These are phyloP conservation scores for Drosophila oshimai DNA, from an alignment of 1,140 invertebrate species.

Conservation along the genomic window DNA sequence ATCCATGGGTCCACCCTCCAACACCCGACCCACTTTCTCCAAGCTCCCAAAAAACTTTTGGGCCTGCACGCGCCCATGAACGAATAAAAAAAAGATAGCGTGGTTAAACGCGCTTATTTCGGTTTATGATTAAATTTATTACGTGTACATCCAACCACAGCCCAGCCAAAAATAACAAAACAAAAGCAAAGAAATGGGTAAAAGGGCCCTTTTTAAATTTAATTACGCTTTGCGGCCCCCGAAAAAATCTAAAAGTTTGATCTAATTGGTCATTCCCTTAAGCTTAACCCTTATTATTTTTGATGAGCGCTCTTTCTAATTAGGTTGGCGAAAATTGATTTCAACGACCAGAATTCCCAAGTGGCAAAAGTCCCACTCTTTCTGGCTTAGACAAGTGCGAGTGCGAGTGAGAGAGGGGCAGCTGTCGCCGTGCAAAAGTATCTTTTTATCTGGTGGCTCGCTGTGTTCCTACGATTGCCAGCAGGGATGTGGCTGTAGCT, in stretches of 20 bases:
- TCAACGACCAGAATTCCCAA: slow-evolving; percentile 2
- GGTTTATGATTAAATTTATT: slow-evolving; percentile 81
- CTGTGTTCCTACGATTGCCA: slow-evolving; percentile 68
- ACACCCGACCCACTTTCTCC: slow-evolving; percentile 1
- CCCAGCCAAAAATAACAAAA: slow-evolving; percentile 29
- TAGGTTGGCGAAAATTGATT: slow-evolving; percentile 66
- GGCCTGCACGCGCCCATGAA: slow-evolving; percentile 37
- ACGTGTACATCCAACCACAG: slow-evolving; percentile 72
- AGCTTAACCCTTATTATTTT: slow-evolving; percentile 69
- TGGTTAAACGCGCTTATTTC: slow-evolving; percentile 80
- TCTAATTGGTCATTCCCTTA: slow-evolving; percentile 76
- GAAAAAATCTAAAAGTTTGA: slow-evolving; percentile 55
- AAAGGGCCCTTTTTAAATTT: slow-evolving; percentile 55
- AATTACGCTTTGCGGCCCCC: slow-evolving; percentile 41
- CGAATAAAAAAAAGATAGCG: slow-evolving; percentile 74
- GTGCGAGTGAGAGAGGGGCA: slow-evolving; percentile 21
- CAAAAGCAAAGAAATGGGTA: slow-evolving; percentile 12
- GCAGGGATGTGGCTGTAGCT: slow-evolving; percentile 36
- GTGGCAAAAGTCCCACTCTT: background rate
- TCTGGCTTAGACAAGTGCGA: background rate
- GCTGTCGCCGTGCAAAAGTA: slow-evolving; percentile 70
- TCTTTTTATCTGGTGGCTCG: slow-evolving; percentile 66
- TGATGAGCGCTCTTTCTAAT: slow-evolving; percentile 53
- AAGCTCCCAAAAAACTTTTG: background rate
- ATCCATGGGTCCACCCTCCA: background rate